Percentiles rank a stretch among this genome's conserved stretches.
phyloP scores from a whole-genome alignment of 2,888 invertebrate species.

The Caenorhabditis virilis region DNA sequence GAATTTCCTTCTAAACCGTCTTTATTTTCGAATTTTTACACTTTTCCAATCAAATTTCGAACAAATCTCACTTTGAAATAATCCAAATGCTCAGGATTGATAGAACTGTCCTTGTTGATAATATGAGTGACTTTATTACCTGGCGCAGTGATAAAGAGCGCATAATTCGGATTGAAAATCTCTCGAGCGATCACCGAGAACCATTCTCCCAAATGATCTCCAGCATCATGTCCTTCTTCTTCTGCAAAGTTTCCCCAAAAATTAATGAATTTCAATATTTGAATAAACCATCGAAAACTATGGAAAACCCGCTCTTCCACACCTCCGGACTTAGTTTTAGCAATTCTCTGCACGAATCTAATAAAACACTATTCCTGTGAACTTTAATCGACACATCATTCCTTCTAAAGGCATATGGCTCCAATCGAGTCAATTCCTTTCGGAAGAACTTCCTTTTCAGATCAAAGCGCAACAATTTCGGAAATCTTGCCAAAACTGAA shows the following conservation, averaged over 20 bases:
- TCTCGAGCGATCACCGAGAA: constrained; percentile 85
- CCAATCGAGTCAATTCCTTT: constrained; percentile 82
- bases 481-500: constrained; percentile 84
- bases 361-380: constrained; percentile 82
- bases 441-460: constrained; percentile 85
- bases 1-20: not conserved
- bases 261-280: constrained; percentile 5
- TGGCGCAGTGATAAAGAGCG: constrained; percentile 85
- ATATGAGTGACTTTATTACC: constrained; percentile 89
- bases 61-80: constrained; percentile 79
- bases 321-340: constrained; percentile 82
- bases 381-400: constrained; percentile 87
- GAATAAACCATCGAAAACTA: constrained; percentile 83
- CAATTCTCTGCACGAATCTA: constrained; percentile 85
- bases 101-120: constrained; percentile 83
- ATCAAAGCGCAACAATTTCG: constrained; percentile 85
- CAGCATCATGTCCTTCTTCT: constrained; percentile 90
- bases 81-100: constrained; percentile 86
- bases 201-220: constrained; percentile 86
- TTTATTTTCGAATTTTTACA: not conserved
- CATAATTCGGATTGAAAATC: constrained; percentile 91
- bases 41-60: too few relatives aligned
- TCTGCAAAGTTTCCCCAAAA: constrained; percentile 67
- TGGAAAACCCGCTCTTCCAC: constrained; percentile 89
- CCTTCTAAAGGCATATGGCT: constrained; percentile 76